Evolutionary conservation across 2,888 invertebrate genomes (phyloP).

Genomic region (Ommatoiulus sabulosus): DNA sequence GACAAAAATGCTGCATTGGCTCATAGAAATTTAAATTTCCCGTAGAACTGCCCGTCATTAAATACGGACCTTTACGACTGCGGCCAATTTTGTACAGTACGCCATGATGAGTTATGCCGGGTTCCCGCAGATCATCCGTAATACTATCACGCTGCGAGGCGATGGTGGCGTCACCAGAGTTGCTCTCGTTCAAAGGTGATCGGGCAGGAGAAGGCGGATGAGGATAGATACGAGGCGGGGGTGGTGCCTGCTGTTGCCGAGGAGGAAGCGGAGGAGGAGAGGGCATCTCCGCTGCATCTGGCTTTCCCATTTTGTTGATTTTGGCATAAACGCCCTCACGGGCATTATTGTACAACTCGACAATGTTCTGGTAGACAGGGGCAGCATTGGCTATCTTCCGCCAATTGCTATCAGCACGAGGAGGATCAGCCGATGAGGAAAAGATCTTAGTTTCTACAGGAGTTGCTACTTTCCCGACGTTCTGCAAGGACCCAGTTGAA

Average conservation of each 20-base stretch:
- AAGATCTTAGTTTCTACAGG: neutral
- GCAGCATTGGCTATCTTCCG: neutral
- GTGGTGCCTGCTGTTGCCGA: conserved; percentile 15
- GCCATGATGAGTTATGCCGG: conserved; percentile 38
- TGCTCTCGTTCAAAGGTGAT: neutral
- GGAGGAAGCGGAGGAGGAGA: conserved; percentile 47
- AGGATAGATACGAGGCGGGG: neutral
- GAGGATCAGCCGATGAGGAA: neutral
- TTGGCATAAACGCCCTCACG: conserved; percentile 56
- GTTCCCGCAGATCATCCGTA: neutral
- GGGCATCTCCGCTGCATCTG: neutral
- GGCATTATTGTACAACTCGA: neutral
- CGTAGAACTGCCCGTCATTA: neutral
- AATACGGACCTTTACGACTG: conserved; percentile 50
- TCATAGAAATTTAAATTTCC: too few relatives aligned
- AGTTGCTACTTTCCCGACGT: neutral
- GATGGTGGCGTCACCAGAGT: neutral
- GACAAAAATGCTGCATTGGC: neutral
- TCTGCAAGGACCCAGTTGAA: neutral
- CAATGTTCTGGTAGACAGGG: conserved; percentile 53
- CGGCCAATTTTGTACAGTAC: conserved; percentile 54
- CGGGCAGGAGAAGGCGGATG: neutral
- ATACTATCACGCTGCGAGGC: neutral
- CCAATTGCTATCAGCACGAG: neutral
- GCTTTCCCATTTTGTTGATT: conserved; percentile 42